A percentile compares a stretch with the other conserved stretches of the same genome.
Conservation (phyloP, 2,888 invertebrate genomes). For the Molanna angustata region DNA sequence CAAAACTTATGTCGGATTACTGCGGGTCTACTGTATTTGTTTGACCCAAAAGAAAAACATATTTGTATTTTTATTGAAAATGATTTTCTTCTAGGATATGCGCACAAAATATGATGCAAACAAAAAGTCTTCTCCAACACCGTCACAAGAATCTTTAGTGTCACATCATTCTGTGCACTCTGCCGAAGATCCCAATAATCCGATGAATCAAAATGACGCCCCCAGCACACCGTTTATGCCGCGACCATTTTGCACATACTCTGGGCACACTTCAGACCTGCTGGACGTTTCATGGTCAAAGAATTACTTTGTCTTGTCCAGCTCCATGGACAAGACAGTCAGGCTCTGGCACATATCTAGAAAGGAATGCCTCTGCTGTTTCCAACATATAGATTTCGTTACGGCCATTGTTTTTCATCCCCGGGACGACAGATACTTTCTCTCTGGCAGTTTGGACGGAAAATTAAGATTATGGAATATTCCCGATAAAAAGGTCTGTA, state of each 20-base stretch:
- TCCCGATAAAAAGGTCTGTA: slow-evolving; percentile 85
- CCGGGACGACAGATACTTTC: slow-evolving; percentile 83
- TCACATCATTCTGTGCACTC: slow-evolving; percentile 59
- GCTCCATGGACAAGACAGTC: slow-evolving; percentile 98
- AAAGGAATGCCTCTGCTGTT: slow-evolving; percentile 96
- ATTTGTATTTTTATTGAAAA: too few species aligned
- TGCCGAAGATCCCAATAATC: slow-evolving; percentile 58
- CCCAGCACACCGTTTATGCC: slow-evolving; percentile 78
- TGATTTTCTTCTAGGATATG: slow-evolving; percentile 88
- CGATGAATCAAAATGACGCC: slow-evolving; percentile 57
- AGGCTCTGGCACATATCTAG: slow-evolving; percentile 94
- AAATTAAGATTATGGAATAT: slow-evolving; percentile 99
- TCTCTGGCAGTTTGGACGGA: slow-evolving; percentile 96
- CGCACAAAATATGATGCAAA: slow-evolving; percentile 92
- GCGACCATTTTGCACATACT: slow-evolving; percentile 87
- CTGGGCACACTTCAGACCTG: slow-evolving; percentile 94
- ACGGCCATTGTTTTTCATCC: slow-evolving; percentile 99
- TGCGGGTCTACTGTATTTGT: too few species aligned
- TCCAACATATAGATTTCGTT: slow-evolving; percentile 98
- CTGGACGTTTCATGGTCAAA: slow-evolving; percentile 99
- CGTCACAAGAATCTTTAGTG: slow-evolving; percentile 87
- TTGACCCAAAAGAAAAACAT: too few species aligned
- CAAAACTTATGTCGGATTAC: too few species aligned
- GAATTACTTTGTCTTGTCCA: slow-evolving; percentile 96
- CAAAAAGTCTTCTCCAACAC: slow-evolving; percentile 85